Evolutionary conservation across 2,113 vertebrate species (phyloP), one percentile per base, ranked within the genome.

Genomic region (Hassar affinis): DNA sequence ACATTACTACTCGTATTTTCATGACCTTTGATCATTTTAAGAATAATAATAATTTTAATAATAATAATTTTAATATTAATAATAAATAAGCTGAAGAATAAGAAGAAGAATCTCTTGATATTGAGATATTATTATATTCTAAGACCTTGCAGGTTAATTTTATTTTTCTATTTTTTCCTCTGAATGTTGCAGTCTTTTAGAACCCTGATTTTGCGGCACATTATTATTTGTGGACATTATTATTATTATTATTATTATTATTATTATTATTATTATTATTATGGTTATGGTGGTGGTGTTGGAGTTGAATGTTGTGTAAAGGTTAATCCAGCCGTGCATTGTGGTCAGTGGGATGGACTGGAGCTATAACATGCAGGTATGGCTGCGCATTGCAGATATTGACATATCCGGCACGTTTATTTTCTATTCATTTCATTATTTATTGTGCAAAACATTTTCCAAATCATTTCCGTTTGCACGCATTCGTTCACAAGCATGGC

Each of bases 201-300:
- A n/a, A 27, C 3, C 62, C 17, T 4, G 0, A 30, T 64, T 64
- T 33, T 68, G 18, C 64, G 0, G 8, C 11, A 68, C 35, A 25
- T 45, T 69, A 42, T 8, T 2, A 27, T 64, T 18, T 35, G 14
- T n/a, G 2, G 4, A 5, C 17, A 52, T 18, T 27, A 47, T 27
- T 6, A 25, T 27, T 47, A 47, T 47, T n/a, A 47, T 47, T n/a
- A 72, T 72, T n/a, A 72, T 66, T 18, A 66, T 69, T 22, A 69
- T 69, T 22, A 69, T 69, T 22, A 68, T 68, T 20, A 38, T 68
- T 68, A 68, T 68, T 69, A 38, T 68, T 62, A 62, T 62, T 62
- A 62, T 62, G 27, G 30, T 64, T 27, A 64, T 64, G n/a, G n/a
- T n/a, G n/a, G n/a, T n/a, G n/a, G n/a, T 42, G 2, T 42, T 42